These are phyloP conservation scores for Eupithecia tripunctaria DNA, from an alignment of 2,888 invertebrate species.

Conservation along the genomic window DNA sequence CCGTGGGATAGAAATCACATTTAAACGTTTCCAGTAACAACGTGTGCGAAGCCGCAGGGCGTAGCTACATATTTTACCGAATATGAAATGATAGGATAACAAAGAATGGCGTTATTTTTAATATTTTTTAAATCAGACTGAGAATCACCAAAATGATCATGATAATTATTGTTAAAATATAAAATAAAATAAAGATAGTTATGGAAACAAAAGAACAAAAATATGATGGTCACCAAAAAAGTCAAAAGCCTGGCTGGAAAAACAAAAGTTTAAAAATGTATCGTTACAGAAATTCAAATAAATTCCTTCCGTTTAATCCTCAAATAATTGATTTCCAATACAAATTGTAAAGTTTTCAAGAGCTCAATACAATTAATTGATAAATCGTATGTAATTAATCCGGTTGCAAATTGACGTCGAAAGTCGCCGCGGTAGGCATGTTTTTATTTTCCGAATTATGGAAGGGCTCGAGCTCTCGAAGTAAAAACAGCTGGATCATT, in stretches of 20 bases:
- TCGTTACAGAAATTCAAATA: not conserved
- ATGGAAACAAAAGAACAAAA: not conserved
- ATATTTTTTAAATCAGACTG: too few relatives aligned
- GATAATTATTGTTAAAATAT: too few relatives aligned
- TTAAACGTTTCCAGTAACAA: too few relatives aligned
- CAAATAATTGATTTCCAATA: slow-evolving; percentile 13
- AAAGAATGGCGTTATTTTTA: too few relatives aligned
- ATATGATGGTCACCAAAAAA: not conserved
- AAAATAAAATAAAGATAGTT: not conserved
- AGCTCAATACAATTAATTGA: slow-evolving; percentile 19
- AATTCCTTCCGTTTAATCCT: slow-evolving; percentile 7
- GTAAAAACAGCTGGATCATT: not conserved
- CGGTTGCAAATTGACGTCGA: slow-evolving; percentile 8
- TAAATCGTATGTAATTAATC: slow-evolving; percentile 27
- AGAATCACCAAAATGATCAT: too few relatives aligned
- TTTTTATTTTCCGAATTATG: not conserved
- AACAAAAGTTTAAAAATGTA: not conserved
- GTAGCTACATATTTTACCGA: too few relatives aligned
- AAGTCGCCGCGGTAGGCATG: not conserved
- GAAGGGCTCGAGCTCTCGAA: not conserved
- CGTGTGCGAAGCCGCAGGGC: too few relatives aligned
- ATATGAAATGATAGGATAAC: too few relatives aligned
- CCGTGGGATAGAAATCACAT: too few relatives aligned
- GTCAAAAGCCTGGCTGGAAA: not conserved
- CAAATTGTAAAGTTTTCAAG: slow-evolving; percentile 19